A percentile compares a stretch with the other conserved stretches of the same genome.
These are phyloP conservation scores for Eubucco bourcierii DNA, from an alignment of 2,113 vertebrate species.

Conservation along the genomic window DNA sequence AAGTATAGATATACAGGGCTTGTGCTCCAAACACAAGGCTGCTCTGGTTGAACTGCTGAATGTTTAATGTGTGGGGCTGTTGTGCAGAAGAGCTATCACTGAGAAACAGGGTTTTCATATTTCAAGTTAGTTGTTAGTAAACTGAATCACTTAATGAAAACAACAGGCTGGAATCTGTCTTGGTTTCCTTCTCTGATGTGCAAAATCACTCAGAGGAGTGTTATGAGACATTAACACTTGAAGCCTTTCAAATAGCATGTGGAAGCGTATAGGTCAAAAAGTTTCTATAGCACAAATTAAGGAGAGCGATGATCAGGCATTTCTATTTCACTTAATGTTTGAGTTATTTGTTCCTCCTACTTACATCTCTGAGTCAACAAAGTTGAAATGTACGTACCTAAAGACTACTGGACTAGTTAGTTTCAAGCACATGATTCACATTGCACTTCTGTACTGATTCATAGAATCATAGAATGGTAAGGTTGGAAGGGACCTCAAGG, in stretches of 20 bases:
- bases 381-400: neutral
- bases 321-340: neutral
- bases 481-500: too few relatives aligned
- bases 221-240: neutral
- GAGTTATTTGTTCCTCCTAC: neutral
- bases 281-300: neutral
- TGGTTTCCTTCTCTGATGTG: too few relatives aligned
- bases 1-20: neutral
- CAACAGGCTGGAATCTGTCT: too few relatives aligned
- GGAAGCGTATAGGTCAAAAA: neutral
- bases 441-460: neutral
- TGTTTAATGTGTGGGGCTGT: neutral
- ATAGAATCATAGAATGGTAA: too few relatives aligned
- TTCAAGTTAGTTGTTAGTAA: neutral
- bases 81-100: neutral
- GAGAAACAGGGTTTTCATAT: neutral
- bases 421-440: neutral
- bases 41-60: neutral
- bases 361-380: neutral
- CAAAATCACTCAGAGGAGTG: neutral
- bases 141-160: neutral
- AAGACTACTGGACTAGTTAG: neutral
- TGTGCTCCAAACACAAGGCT: neutral
- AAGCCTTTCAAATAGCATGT: neutral
- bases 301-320: neutral